Conservation (phyloP, 2,888 invertebrate genomes). For the Drosophila mettleri region DNA sequence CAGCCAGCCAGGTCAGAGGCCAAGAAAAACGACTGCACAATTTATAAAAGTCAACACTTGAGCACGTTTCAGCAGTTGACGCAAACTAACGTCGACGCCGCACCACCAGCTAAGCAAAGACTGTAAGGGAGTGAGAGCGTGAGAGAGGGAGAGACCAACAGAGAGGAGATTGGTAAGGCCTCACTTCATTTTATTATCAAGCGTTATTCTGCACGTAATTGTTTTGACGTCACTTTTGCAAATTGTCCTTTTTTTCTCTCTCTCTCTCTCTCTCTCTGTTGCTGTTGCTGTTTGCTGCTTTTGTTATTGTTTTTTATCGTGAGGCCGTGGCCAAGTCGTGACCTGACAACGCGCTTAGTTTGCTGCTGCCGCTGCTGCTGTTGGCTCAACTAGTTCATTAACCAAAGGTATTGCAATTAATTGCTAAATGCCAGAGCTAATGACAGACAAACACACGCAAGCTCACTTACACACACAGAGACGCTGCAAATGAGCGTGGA, state of each 20-base stretch:
- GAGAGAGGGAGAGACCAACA: background rate
- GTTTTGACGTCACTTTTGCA: slow-evolving; percentile 79
- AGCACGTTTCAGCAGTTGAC: slow-evolving; percentile 72
- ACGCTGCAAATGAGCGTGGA: slow-evolving; percentile 36
- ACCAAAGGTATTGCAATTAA: slow-evolving; percentile 64
- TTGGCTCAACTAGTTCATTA: slow-evolving; percentile 64
- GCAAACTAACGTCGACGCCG: slow-evolving; percentile 24
- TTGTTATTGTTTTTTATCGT: slow-evolving; percentile 27
- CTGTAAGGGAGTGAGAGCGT: background rate
- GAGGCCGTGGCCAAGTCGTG: slow-evolving; percentile 44
- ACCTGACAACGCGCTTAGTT: slow-evolving; percentile 25
- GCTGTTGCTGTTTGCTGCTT: slow-evolving; percentile 12
- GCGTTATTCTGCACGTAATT: slow-evolving; percentile 77
- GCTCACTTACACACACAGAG: background rate
- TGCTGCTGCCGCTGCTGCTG: slow-evolving; percentile 7
- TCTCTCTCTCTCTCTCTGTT: too few species aligned
- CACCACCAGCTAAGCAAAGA: background rate
- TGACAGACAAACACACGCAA: slow-evolving; percentile 20
- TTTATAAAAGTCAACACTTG: slow-evolving; percentile 81
- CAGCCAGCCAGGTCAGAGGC: slow-evolving; percentile 25
- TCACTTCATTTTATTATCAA: slow-evolving; percentile 81
- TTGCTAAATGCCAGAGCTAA: slow-evolving; percentile 49
- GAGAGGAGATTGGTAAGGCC: slow-evolving; percentile 19
- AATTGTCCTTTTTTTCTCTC: slow-evolving; percentile 62
- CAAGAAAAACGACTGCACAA: slow-evolving; percentile 72